phyloP scores from a whole-genome alignment of 2,888 invertebrate genomes.

The Hyposoter didymator region DNA sequence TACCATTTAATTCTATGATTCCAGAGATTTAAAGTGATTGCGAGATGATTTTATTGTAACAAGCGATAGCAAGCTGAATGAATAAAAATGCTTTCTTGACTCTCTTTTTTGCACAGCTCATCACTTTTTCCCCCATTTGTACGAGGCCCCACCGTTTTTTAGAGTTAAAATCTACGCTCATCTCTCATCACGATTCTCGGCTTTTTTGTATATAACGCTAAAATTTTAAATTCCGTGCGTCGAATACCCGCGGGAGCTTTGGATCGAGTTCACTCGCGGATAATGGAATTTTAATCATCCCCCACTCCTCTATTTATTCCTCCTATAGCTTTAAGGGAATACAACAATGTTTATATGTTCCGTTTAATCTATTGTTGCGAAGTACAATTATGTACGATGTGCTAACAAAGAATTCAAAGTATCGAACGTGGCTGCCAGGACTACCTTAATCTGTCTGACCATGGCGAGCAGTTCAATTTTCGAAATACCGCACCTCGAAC shows the following conservation, averaged over 20 bases:
- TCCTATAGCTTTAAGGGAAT: background rate
- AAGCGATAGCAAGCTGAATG: background rate
- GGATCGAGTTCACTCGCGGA: conserved; percentile 50
- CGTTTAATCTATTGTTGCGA: background rate
- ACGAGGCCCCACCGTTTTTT: background rate
- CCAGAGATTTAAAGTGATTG: background rate
- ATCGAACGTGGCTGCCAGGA: too few species aligned
- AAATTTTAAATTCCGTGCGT: conserved; percentile 66
- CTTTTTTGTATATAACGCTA: conserved; percentile 51
- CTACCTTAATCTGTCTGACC: too few species aligned
- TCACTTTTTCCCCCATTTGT: background rate
- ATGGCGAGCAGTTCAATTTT: too few species aligned
- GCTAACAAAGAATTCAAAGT: background rate
- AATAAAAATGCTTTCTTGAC: background rate
- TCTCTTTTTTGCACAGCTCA: background rate
- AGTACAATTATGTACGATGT: background rate
- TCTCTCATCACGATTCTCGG: conserved; percentile 28
- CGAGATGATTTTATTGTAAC: background rate
- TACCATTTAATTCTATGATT: background rate
- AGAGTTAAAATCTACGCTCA: conserved; percentile 4
- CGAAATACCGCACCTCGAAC: too few species aligned
- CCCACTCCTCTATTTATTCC: background rate
- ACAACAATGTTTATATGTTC: background rate
- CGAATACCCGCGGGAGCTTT: conserved; percentile 41
- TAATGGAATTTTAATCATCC: conserved; percentile 65